phyloP scores from a whole-genome alignment of 2,888 invertebrate genomes.

The Drymonia ruficornis region DNA sequence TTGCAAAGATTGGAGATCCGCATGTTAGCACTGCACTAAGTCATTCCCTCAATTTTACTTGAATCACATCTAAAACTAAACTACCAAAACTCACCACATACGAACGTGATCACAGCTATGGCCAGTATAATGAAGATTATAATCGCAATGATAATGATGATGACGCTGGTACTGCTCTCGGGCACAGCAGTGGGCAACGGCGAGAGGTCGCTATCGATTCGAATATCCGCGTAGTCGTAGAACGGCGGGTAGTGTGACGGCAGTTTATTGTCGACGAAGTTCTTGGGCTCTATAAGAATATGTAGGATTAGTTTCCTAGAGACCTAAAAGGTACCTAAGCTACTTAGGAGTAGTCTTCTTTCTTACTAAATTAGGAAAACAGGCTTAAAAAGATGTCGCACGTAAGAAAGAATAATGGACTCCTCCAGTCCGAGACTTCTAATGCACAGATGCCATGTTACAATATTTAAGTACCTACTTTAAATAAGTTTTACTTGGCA shows the following conservation, averaged over 20 bases:
- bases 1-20: too few relatives aligned
- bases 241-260: conserved; percentile 69
- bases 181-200: conserved; percentile 55
- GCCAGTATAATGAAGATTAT: conserved; percentile 45
- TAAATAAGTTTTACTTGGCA: background rate
- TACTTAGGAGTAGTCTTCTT: too few relatives aligned
- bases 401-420: too few relatives aligned
- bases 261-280: conserved; percentile 59
- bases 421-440: too few relatives aligned
- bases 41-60: too few relatives aligned
- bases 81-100: conserved; percentile 49
- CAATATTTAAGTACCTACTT: too few relatives aligned
- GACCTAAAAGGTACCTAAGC: too few relatives aligned
- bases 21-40: too few relatives aligned
- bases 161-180: conserved; percentile 43
- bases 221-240: conserved; percentile 69
- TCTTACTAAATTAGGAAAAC: too few relatives aligned
- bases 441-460: too few relatives aligned
- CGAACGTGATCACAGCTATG: conserved; percentile 39
- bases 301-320: background rate
- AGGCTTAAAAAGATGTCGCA: too few relatives aligned
- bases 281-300: conserved; percentile 58
- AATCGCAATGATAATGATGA: conserved; percentile 50
- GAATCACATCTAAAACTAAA: too few relatives aligned
- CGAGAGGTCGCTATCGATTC: conserved; percentile 32